Evolutionary conservation across 2,888 invertebrate species (phyloP).

Genomic region (Sarcophaga variegata): DNA sequence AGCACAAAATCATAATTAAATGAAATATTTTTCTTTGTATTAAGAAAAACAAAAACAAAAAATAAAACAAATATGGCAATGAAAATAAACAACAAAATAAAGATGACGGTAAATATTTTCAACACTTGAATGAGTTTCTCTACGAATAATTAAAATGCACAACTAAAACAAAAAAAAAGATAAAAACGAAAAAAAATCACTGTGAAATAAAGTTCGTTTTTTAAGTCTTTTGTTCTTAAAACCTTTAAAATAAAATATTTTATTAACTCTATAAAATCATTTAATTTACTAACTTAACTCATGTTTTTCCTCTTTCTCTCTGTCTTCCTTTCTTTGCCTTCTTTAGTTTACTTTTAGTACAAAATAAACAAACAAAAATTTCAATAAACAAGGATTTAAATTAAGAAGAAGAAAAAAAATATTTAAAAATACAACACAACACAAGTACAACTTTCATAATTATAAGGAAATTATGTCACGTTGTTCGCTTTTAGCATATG

Average conservation of each 20-base stretch:
- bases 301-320: background rate
- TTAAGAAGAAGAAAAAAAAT: background rate
- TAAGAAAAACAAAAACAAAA: no score
- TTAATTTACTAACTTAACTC: background rate
- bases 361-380: background rate
- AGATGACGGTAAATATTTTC: background rate
- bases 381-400: slow-evolving; percentile 31
- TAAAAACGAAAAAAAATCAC: background rate
- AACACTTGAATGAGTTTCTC: background rate
- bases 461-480: slow-evolving; percentile 70
- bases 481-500: slow-evolving; percentile 72
- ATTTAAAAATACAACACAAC: slow-evolving; percentile 23
- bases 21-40: background rate
- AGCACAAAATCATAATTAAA: background rate
- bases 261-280: background rate
- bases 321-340: background rate
- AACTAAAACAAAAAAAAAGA: background rate
- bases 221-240: background rate
- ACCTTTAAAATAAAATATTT: background rate
- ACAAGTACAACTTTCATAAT: slow-evolving; percentile 50
- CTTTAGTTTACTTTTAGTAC: slow-evolving; percentile 52
- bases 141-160: background rate
- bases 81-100: background rate
- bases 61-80: background rate
- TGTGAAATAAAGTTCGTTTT: background rate